Base-by-base conservation (phyloP, 2,797 vertebrate species). In the Hydrolagus colliei region DNA sequence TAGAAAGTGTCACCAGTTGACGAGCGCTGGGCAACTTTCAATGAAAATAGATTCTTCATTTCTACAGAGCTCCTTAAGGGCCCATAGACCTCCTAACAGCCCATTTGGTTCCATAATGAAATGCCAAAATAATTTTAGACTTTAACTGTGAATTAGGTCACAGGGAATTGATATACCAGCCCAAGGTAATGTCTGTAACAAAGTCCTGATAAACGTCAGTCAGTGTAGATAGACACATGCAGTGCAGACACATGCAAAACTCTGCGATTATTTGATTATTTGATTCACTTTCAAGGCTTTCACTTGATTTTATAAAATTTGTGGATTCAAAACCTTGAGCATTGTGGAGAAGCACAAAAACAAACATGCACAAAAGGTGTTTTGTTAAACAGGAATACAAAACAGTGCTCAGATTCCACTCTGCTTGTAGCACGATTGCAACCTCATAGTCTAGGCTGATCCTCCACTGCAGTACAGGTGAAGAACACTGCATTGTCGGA, bases 41-140 rank as follows among this genome's bases (percentile, higher is more conserved):
- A 18, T 61, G 75, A 20, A 77, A 61, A 59, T 77, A 77, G 9
- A 61, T 16, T 76, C 41, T 76, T 76, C 68, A 13, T 76, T 76
- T 77, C 75, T 59, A 77, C 9, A 77, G 52, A 77, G 52, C 41
- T 77, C 75, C 75, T 77, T 52, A 77, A 76, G 75, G 52, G 14
- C 75, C 52, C 2, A n/a, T 77, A 77, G n/a, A 77, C 10, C 16
- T 13, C 65, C 41, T 12, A 52, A 52, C 79, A 84, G 27, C 32
- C 65, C 65, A 14, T 20, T n/a, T 68, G 35, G 65, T 71, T 71
- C 41, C 63, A 11, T 84, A 61, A 77, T 77, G 35, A 65, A 41
- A 32, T 3, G n/a, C 65, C 67, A 18, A 71, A 84, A 12, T 77
- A 59, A 41, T n/a, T 77, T 61, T n/a, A 59, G 74, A 10, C 41